Base-by-base conservation (phyloP, 2,113 vertebrate genomes). In the Tupaia tana region DNA sequence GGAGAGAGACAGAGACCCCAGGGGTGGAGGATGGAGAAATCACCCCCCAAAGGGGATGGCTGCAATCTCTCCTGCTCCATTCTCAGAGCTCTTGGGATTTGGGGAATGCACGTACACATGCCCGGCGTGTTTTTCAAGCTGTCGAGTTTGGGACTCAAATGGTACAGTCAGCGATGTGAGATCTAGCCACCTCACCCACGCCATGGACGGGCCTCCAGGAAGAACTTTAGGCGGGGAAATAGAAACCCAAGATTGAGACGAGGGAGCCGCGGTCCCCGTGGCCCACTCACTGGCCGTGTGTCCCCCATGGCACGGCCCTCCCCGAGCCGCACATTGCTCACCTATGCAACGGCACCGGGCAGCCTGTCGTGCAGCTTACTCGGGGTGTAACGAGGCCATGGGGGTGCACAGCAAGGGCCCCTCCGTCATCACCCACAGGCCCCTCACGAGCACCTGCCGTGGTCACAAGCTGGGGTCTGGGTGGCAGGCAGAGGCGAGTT, bases 281-380 rank as follows among this genome's bases (percentile, higher is more conserved):
- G 13, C 20, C 66, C 29, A 2, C 43, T 70, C 63, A 2, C 59
- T 81, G 25, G 79, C 77, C 20, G 3, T 2, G 29, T 18, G 77
- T 24, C 52, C 87, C 56, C 7, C 3, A 18, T 18, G 0, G 2
- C n/a, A 31, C 70, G 67, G 18, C 5, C 29, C 34, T 4, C 19
- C 54, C 10, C 18, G 27, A 7, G 34, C 34, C 56, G 29, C 22
- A 0, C 7, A 11, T 54, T 31, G 18, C 43, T 34, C 1, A 9
- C 29, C 34, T 58, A 56, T 31, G 4, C 2, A 79, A 3, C 2
- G 29, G 69, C 34, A 1, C 43, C 6, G 13, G 43, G 6, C 4
- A 34, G 3, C 5, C 67, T 18, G 63, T 6, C 71, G 34, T 22
- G 0, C 0, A 12, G 66, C 2, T n/a, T 4, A 2, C 0, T 2